Base-by-base conservation (phyloP, 2,888 invertebrate species). In the Drosophila paranaensis region DNA sequence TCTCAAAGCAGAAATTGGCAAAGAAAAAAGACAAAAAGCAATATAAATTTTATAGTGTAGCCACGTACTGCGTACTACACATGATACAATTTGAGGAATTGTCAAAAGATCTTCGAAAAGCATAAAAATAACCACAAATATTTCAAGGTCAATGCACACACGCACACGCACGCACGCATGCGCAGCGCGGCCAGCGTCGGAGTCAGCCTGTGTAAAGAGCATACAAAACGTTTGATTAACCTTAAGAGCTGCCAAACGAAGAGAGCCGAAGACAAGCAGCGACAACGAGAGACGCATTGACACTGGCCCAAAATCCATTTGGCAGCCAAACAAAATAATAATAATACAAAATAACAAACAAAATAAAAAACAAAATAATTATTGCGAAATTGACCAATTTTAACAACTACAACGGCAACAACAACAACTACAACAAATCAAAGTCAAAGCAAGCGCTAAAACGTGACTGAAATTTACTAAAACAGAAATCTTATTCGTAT, bases 221-320 rank as follows among this genome's bases (percentile, higher is more conserved):
- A 77, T 84, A 87, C 74, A 84, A 85, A 88, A 75, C 69, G 74
- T 79, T 82, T 77, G 79, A 88, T 79, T 88, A 88, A 85, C 82
- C 89, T 88, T 86, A 86, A 86, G 80, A 86, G 88, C 60, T 54
- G 46, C 63, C 48, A 60, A 68, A 45, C 64, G 43, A 82, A 80
- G 82, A 85, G 78, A 67, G 77, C 30, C 64, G 48, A 62, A 55
- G 42, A 51, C 45, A 62, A 63, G 54, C 35, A 69, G 54, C 55
- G 67, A 37, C 35, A 42, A 55, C 16, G 55, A 57, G 46, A 63
- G 48, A 74, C 68, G 48, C 54, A 72, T 76, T 85, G 90, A 89
- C 90, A 83, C 72, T 90, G 87, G 87, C 87, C 89, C 81, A 77
- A 83, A 86, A 89, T 71, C 72, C 67, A 85, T 73, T 88, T 64